Conservation (phyloP, 2,113 vertebrate genomes). For the Sander vitreus region DNA sequence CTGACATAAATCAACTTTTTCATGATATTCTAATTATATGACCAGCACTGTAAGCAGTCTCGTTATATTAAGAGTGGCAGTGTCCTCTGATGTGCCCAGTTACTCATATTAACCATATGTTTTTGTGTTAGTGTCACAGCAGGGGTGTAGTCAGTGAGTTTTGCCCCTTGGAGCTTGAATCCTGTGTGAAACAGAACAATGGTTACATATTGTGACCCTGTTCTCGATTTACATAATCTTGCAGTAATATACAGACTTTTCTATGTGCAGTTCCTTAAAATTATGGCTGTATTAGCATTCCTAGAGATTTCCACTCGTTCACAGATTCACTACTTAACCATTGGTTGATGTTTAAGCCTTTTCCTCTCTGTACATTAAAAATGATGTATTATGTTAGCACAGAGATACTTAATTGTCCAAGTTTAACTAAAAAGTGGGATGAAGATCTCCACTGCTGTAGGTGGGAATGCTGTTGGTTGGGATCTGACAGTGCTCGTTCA, state of each 20-base stretch:
- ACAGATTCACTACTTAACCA: background rate
- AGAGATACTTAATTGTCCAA: background rate
- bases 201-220: background rate
- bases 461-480: conserved; percentile 17
- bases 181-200: background rate
- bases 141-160: background rate
- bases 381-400: background rate
- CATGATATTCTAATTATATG: no score
- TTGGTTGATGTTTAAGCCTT: background rate
- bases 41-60: no score
- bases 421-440: conserved; percentile 11
- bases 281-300: background rate
- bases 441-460: conserved; percentile 17
- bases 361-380: background rate
- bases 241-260: background rate
- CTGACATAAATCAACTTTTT: no score
- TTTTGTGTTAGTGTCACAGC: background rate
- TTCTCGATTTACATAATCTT: background rate
- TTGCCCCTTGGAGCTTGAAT: background rate
- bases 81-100: background rate
- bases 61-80: background rate
- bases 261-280: background rate
- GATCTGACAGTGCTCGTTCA: conserved; percentile 50
- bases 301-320: background rate
- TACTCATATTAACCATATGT: background rate